Base-by-base conservation (phyloP, 2,797 vertebrate genomes). In the Meda fulgida region DNA sequence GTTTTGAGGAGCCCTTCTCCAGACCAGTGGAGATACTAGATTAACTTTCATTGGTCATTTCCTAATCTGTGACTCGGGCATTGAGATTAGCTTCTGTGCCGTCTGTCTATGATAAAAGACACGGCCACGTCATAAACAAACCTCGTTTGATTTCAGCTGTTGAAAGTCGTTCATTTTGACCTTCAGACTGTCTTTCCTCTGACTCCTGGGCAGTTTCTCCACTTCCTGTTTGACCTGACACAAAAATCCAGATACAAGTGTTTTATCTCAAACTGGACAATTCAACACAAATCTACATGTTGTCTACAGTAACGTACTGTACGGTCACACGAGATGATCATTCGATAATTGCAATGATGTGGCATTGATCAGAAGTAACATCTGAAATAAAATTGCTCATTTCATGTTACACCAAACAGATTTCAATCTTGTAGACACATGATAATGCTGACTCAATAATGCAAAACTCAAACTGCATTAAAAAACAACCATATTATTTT, bases 101-200 rank as follows among this genome's bases (percentile, higher is more conserved):
- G 10, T 40, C 9, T 46, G 43, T 46, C 43, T 4, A 14, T 16
- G 13, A 46, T 46, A 46, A 46, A 46, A 16, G 40, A 43, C 10
- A 11, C 10, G 13, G 19, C 2, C 3, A 40, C 18, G 4, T 14
- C 26, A 9, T 16, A 6, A 10, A n/a, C 86, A 89, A 89, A 99
- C 98, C 72, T 97, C 94, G 7, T 51, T 91, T 65, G 90, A 88
- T 85, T 97, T 98, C 6, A 75, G 94, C 87, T 96, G 95, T 1
- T 94, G 86, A 43, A 94, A 98, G 23, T 95, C 89, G 23, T 88
- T 95, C 96, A 98, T 96, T 73, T 88, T 96, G 16, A 89, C 89
- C 87, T 96, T 99, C 94, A 98, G 84, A 84, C 89, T 94, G 14
- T 97, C 97, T 92, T 97, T 99, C 73, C 98, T 96, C 84, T 96